Percentiles rank a stretch among this genome's conserved stretches.
phyloP scores from a whole-genome alignment of 2,888 invertebrate genomes.

The Druceiella hillmani region DNA sequence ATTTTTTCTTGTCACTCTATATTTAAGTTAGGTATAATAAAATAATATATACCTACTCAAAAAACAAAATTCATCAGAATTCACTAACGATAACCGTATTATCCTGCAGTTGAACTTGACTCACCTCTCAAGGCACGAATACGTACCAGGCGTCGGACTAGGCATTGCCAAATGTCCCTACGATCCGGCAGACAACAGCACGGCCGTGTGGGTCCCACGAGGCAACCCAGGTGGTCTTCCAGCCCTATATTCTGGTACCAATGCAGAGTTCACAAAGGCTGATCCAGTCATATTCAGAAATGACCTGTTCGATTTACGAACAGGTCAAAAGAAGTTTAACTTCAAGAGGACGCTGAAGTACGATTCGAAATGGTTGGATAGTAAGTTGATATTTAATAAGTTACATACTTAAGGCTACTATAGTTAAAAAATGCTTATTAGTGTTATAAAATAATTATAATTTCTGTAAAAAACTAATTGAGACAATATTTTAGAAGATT shows the following conservation, averaged over 20 bases:
- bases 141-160: slow-evolving; percentile 59
- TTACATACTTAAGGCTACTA: too few relatives aligned
- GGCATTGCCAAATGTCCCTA: slow-evolving; percentile 69
- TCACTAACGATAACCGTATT: slow-evolving; percentile 4
- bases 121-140: slow-evolving; percentile 53
- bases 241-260: slow-evolving; percentile 66
- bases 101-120: slow-evolving; percentile 47
- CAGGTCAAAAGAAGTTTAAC: slow-evolving; percentile 54
- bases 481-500: too few relatives aligned
- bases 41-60: slow-evolving; percentile 2
- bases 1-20: neutral
- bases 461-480: too few relatives aligned
- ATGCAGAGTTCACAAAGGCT: slow-evolving; percentile 66
- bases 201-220: slow-evolving; percentile 64
- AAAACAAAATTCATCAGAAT: neutral
- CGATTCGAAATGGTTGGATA: slow-evolving; percentile 69
- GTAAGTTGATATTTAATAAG: slow-evolving; percentile 43
- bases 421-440: too few relatives aligned
- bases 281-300: slow-evolving; percentile 69
- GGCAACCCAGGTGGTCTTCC: slow-evolving; percentile 63
- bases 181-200: slow-evolving; percentile 69
- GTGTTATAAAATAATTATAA: too few relatives aligned
- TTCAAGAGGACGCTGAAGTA: slow-evolving; percentile 65
- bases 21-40: slow-evolving; percentile 2
- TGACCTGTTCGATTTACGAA: slow-evolving; percentile 56